A percentile compares a stretch with the other conserved stretches of the same genome.
These are phyloP conservation scores for Apistogramma diplotaenia DNA, from an alignment of 2,113 vertebrate genomes.

Conservation along the genomic window DNA sequence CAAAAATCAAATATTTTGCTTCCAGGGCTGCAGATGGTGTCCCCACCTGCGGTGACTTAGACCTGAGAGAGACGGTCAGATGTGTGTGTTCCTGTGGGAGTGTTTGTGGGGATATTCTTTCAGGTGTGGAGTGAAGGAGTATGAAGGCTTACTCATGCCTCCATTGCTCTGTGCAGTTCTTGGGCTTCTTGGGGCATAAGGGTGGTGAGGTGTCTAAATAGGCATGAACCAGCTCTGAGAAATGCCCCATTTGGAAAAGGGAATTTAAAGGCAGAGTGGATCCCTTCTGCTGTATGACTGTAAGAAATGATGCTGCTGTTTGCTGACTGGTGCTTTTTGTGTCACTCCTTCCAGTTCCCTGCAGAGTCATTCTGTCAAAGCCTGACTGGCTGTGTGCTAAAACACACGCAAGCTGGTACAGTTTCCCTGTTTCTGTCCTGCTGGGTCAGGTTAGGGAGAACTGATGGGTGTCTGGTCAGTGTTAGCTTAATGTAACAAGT, in stretches of 20 bases:
- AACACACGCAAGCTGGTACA: not conserved
- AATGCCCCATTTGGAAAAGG: not conserved
- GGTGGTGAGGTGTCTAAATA: too few species aligned
- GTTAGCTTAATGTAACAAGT: conserved; percentile 39
- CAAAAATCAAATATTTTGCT: too few species aligned
- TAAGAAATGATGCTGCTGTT: not conserved
- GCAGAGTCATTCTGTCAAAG: not conserved
- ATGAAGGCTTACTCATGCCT: too few species aligned
- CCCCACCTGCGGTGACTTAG: too few species aligned
- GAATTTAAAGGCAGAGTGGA: not conserved
- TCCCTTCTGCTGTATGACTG: not conserved
- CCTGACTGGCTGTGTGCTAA: not conserved
- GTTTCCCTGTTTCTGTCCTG: not conserved
- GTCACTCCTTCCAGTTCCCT: not conserved
- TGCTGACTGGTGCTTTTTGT: not conserved
- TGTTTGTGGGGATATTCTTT: too few species aligned
- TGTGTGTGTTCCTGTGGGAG: too few species aligned
- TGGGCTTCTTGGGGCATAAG: too few species aligned
- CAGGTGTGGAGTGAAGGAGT: too few species aligned
- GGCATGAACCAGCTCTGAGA: not conserved
- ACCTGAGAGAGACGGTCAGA: too few species aligned
- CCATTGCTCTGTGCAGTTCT: too few species aligned
- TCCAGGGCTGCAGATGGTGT: too few species aligned
- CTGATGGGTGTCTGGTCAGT: conserved; percentile 23
- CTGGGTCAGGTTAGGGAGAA: not conserved